Evolutionary conservation across 2,888 invertebrate genomes (phyloP), one percentile per base, ranked within the genome.

Genomic region (Carabus problematicus): DNA sequence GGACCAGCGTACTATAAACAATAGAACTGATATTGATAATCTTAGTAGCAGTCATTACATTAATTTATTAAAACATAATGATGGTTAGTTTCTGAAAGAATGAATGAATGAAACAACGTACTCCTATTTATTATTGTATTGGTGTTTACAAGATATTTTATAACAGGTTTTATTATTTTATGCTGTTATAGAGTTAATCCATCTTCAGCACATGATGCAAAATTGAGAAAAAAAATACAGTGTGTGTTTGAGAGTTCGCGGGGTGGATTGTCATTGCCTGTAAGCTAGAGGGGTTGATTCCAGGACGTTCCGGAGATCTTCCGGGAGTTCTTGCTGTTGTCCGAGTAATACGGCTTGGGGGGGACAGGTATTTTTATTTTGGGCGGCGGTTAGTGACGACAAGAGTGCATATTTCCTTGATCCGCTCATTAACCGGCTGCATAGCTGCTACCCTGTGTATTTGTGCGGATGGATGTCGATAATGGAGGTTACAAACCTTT

Each of bases 341-440:
- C 29, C 29, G 29, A 29, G 29, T 29, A 29, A 29, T 29, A 60
- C 11, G 6, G 71, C 64, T 41, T 68, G 60, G 18, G 59, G 62
- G 12, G 73, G 60, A 43, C 73, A 73, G 16, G 72, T 64, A 1
- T 72, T 70, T 43, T 72, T 71, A 60, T 69, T 66, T 39, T 73
- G 72, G 16, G 73, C 64, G 58, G 72, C 73, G 3, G 72, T 29
- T 29, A 6, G 29, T 29, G 29, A 29, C 29, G 29, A 29, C 2
- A 29, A 6, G 29, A 29, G 29, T 29, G 29, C 29, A 14, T 18
- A 8, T 14, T 64, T 64, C 54, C 16, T 54, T 49, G 1, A 54
- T 18, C 3, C 54, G 49, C 39, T 39, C 63, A 1, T n/a, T 54
- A 8, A 41, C 9, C 8, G 64, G 55, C n/a, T 54, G 41, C 9